phyloP scores from a whole-genome alignment of 2,113 vertebrate species.

The Phaethon lepturus region DNA sequence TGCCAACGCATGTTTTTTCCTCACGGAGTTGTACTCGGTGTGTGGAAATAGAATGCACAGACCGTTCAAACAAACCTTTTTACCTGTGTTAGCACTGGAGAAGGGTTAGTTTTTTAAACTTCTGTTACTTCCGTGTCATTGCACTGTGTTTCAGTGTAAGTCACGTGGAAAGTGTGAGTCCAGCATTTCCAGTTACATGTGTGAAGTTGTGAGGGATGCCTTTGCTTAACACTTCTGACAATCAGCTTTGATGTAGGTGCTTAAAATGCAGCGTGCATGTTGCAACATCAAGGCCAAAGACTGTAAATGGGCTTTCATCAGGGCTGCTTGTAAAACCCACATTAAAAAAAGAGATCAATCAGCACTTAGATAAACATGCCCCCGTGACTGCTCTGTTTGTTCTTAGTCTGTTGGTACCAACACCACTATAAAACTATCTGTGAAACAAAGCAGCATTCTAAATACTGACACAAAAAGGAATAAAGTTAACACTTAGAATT shows the following conservation, averaged over 20 bases:
- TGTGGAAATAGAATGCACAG: not conserved
- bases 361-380: conserved; percentile 31
- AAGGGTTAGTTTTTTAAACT: not conserved
- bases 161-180: not conserved
- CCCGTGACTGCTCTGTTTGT: not conserved
- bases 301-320: conserved; percentile 24
- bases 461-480: not conserved
- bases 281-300: not conserved
- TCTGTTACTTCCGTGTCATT: fast-evolving
- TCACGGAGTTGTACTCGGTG: fast-evolving
- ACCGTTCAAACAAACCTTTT: not conserved
- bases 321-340: conserved; percentile 13
- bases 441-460: conserved; percentile 14
- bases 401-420: conserved; percentile 7
- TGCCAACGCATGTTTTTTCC: fast-evolving
- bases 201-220: not conserved
- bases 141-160: not conserved
- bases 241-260: not conserved
- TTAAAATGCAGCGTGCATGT: not conserved
- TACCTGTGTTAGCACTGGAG: not conserved
- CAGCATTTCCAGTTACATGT: not conserved
- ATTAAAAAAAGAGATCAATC: conserved; percentile 3
- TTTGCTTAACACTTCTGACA: not conserved
- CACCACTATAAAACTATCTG: conserved; percentile 19
- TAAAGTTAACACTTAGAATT: conserved; percentile 28